Conservation (phyloP, 2,888 invertebrate genomes). For the Agrilus biguttatus region DNA sequence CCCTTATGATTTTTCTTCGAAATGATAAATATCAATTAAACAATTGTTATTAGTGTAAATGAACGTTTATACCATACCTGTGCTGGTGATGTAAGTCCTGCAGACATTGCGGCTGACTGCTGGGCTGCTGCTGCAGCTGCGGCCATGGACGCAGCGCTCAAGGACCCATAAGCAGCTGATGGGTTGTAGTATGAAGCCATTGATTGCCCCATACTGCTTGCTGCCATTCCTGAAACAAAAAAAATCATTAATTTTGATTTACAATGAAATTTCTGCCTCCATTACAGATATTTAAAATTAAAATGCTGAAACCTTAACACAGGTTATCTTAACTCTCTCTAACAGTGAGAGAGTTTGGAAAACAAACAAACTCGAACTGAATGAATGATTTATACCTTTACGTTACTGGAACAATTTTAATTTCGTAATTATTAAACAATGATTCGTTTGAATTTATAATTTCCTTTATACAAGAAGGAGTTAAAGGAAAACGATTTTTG, state of each 20-base stretch:
- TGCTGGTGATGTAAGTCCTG: constrained; percentile 49
- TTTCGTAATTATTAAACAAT: no score
- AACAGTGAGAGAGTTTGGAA: no score
- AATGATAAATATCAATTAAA: no score
- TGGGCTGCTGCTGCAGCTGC: constrained; percentile 62
- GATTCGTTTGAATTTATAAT: background rate
- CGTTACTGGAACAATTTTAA: no score
- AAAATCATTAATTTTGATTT: background rate
- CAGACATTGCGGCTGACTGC: constrained; percentile 56
- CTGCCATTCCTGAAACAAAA: constrained; percentile 49
- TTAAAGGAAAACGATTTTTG: background rate
- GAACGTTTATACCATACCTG: constrained; percentile 45
- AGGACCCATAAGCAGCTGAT: constrained; percentile 56
- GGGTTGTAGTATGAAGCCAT: constrained; percentile 56
- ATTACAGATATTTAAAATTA: no score
- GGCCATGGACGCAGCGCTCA: constrained; percentile 56
- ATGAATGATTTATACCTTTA: no score
- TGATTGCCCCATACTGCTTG: constrained; percentile 49
- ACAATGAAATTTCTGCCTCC: background rate
- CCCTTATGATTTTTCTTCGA: no score
- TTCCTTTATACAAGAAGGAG: background rate
- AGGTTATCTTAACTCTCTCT: no score
- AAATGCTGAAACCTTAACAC: no score
- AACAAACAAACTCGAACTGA: no score
- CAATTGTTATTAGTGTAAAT: no score